Evolutionary conservation across 1,140 invertebrate species (phyloP).

Genomic region (Rhagoletis zephyria): DNA sequence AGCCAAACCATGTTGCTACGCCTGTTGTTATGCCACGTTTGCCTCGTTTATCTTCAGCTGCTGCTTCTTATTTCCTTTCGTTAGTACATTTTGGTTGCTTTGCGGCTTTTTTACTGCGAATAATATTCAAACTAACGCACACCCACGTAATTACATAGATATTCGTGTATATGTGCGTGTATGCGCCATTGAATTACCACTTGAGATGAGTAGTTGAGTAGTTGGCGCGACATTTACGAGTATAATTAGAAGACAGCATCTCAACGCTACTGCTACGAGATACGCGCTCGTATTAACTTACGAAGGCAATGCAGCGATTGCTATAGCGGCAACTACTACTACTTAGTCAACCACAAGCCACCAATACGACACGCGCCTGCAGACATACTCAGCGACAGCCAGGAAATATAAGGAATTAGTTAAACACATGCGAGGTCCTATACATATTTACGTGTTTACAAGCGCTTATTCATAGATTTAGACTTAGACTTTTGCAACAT

Average conservation of each 20-base stretch:
- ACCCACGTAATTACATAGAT: neutral
- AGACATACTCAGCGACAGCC: neutral
- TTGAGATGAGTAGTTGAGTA: neutral
- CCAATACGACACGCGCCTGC: too few species aligned
- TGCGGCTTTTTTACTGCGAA: neutral
- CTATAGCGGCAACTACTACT: neutral
- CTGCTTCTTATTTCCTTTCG: neutral
- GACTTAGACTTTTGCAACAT: neutral
- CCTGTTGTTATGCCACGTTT: conserved; percentile 28
- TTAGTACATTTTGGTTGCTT: neutral
- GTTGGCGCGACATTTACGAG: conserved; percentile 14
- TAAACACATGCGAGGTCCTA: neutral
- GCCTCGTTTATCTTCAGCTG: neutral
- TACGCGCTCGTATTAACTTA: neutral
- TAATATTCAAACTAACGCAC: neutral
- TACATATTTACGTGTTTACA: neutral
- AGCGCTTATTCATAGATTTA: neutral
- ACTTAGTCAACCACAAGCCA: neutral
- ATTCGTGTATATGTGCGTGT: too few species aligned
- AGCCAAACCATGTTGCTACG: neutral
- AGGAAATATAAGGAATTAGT: neutral
- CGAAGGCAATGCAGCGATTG: neutral
- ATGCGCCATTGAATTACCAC: conserved; percentile 18
- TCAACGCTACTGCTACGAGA: too few species aligned
- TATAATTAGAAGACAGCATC: neutral